Evolutionary conservation across 2,113 vertebrate genomes (phyloP).

Genomic region (Phylloscopus trochilus): DNA sequence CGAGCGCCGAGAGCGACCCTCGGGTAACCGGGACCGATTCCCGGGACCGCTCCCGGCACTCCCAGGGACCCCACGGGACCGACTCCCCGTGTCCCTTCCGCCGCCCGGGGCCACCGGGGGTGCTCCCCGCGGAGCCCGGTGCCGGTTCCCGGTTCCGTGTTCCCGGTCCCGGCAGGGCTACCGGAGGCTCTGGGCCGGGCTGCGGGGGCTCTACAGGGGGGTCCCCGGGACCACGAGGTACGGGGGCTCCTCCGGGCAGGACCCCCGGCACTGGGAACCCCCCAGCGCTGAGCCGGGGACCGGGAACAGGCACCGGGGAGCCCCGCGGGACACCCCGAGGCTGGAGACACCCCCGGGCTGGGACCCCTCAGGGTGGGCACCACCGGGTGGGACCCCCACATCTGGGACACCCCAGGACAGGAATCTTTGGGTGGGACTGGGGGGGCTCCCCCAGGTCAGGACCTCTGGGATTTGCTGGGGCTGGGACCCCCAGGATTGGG

Average conservation of each 20-base stretch:
- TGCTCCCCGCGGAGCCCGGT: neutral
- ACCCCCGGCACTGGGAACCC: no score
- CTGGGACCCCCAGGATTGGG: neutral
- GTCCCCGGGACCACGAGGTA: constrained; percentile 72
- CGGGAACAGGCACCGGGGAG: no score
- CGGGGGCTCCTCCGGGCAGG: no score
- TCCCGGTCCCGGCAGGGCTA: no score
- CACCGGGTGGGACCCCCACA: no score
- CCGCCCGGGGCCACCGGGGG: neutral
- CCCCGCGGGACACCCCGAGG: no score
- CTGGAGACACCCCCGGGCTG: neutral
- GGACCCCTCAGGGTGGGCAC: neutral
- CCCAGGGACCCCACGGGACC: no score
- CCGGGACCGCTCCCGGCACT: neutral
- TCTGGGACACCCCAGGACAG: neutral
- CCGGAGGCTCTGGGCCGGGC: constrained; percentile 72
- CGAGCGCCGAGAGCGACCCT: no score
- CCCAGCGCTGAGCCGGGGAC: no score
- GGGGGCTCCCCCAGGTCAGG: no score
- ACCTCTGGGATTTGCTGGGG: neutral
- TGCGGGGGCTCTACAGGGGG: constrained; percentile 64
- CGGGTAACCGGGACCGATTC: no score
- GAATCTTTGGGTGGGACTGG: neutral
- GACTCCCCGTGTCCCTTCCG: no score
- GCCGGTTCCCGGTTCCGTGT: neutral